Evolutionary conservation across 2,797 vertebrate genomes (phyloP).

Genomic region (Enteromius thamalakanensis): DNA sequence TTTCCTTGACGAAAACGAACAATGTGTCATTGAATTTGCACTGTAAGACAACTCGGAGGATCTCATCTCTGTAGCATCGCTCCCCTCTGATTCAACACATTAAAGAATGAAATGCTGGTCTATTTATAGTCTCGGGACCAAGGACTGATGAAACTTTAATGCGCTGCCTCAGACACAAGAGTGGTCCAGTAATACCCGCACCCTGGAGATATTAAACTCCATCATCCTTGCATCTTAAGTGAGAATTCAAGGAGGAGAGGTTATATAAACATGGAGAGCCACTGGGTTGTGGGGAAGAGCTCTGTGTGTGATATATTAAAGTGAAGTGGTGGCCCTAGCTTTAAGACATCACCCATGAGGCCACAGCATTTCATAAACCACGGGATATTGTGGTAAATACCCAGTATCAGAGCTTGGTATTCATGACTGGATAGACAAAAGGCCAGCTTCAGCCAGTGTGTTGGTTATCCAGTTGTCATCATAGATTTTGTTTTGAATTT

Average conservation of each 20-base stretch:
- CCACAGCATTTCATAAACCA: slow-evolving; percentile 10
- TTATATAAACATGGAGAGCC: slow-evolving; percentile 38
- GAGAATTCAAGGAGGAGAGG: slow-evolving; percentile 17
- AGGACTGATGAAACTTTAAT: slow-evolving; percentile 57
- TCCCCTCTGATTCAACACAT: slow-evolving; percentile 40
- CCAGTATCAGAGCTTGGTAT: not conserved
- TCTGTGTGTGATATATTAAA: slow-evolving; percentile 37
- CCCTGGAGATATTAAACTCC: slow-evolving; percentile 33
- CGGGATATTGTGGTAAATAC: not conserved
- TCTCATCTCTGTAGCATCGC: slow-evolving; percentile 6
- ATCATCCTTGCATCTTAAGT: slow-evolving; percentile 34
- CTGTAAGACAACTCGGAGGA: slow-evolving; percentile 9
- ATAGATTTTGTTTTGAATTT: not conserved
- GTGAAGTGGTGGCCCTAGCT: not conserved
- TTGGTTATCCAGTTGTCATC: not conserved
- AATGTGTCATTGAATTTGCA: slow-evolving; percentile 31
- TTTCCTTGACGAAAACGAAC: not conserved
- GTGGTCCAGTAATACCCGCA: slow-evolving; percentile 32
- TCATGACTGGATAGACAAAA: not conserved
- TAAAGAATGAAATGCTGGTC: slow-evolving; percentile 45
- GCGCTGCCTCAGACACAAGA: slow-evolving; percentile 32
- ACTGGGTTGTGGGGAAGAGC: slow-evolving; percentile 6
- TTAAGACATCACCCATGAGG: not conserved
- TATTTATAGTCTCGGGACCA: slow-evolving; percentile 53
- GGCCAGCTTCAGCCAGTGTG: not conserved